Evolutionary conservation across 1,140 invertebrate species (phyloP).

Genomic region (Caenorhabditis inopinata): DNA sequence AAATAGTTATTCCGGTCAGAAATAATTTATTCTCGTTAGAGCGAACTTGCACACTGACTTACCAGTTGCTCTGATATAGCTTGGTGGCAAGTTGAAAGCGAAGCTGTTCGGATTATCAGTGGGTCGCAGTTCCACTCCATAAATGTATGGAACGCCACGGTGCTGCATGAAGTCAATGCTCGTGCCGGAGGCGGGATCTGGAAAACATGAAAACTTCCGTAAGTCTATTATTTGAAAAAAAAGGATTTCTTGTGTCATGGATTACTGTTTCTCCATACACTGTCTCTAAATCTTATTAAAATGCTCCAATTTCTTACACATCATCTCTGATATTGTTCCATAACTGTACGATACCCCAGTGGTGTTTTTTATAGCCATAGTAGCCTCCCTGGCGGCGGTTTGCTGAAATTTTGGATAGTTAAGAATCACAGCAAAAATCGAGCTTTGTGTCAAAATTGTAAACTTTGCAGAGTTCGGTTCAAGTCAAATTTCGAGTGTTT

Average conservation of each 20-base stretch:
- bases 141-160: constrained; percentile 61
- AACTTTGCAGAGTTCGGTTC: no score
- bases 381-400: constrained; percentile 55
- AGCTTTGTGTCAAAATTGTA: no score
- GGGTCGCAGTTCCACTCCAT: constrained; percentile 61
- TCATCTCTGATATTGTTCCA: constrained; percentile 60
- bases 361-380: constrained; percentile 59
- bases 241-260: neutral
- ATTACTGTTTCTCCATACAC: no score
- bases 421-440: no score
- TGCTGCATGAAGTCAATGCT: constrained; percentile 63
- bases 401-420: constrained; percentile 43
- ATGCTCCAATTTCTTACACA: constrained; percentile 58
- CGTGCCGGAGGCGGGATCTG: constrained; percentile 61
- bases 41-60: neutral
- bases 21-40: no score
- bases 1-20: neutral
- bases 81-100: constrained; percentile 53
- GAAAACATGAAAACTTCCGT: no score
- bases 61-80: constrained; percentile 51
- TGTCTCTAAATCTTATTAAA: no score
- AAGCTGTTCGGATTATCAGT: constrained; percentile 52
- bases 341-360: constrained; percentile 60
- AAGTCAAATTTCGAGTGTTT: no score
- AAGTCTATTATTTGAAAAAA: neutral